phyloP scores from a whole-genome alignment of 1,140 invertebrate species.

The Trypoxylus dichotomus region DNA sequence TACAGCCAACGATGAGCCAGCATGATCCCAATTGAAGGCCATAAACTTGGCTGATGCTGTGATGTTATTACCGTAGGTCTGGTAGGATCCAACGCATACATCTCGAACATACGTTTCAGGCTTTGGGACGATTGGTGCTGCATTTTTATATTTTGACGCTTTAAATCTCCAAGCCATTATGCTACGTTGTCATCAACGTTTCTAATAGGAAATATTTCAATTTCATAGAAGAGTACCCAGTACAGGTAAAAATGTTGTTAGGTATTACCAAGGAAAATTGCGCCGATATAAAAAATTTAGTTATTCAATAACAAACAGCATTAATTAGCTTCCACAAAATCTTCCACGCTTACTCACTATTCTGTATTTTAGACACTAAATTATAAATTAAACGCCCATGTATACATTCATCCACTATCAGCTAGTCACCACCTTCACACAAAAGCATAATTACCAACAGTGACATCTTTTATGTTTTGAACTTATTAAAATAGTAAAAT shows the following conservation, averaged over 20 bases:
- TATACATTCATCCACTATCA: background rate
- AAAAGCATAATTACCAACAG: slow-evolving; percentile 13
- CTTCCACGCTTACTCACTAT: background rate
- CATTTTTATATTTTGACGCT: slow-evolving; percentile 96
- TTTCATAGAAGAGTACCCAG: background rate
- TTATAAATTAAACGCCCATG: slow-evolving; percentile 22
- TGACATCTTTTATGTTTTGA: slow-evolving; percentile 13
- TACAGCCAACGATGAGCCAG: slow-evolving; percentile 83
- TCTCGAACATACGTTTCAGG: slow-evolving; percentile 88
- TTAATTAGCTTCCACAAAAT: background rate
- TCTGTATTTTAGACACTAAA: background rate
- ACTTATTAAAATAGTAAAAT: background rate
- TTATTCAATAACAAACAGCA: background rate
- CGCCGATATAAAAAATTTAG: background rate
- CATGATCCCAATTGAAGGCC: slow-evolving; percentile 90
- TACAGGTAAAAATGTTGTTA: background rate
- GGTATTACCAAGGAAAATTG: background rate
- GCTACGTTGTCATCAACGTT: background rate
- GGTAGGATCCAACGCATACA: slow-evolving; percentile 85
- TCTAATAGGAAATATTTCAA: background rate
- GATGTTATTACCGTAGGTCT: slow-evolving; percentile 92
- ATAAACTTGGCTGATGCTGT: slow-evolving; percentile 89
- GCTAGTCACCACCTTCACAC: slow-evolving; percentile 16
- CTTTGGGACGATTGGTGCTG: slow-evolving; percentile 88
- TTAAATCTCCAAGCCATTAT: slow-evolving; percentile 94